Base-by-base conservation (phyloP, 2,888 invertebrate species). In the Pimpla rufipes region DNA sequence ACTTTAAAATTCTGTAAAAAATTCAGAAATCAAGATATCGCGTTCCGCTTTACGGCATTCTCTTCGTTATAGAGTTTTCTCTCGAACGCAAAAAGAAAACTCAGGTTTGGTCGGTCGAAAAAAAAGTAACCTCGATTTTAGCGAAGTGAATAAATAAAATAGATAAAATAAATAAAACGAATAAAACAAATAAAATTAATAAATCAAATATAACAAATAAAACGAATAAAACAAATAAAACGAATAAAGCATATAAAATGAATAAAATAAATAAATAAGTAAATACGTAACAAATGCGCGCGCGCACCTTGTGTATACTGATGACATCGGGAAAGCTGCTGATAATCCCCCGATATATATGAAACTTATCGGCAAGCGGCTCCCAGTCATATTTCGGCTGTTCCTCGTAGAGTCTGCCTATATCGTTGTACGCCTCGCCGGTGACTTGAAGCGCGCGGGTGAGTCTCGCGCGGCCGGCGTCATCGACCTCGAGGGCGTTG, bases 331-430 rank as follows among this genome's bases (percentile, higher is more conserved):
- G 99, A 91, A 98, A 98, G 81, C 96, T 96, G 79, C 96, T 96
- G 8, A 99, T 96, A 75, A 99, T 96, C 73, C 99, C 99, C 93
- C 98, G 97, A 94, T 99, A 99, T 88, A 99, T 96, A 91, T 98
- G 98, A 86, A 99, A 95, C 88, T 97, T 97, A 93, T 99, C 99
- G 59, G 97, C 96, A 37, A 99, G 94, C 0, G 98, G 98, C 89
- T 98, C 97, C 96, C 97, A 98, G 93, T 98, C 98, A 77, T 95
- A 95, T 92, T 97, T 97, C 0, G 98, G 97, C 92, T 98, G 98
- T 78, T 98, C 98, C 86, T 98, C 98, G 93, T 96, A 98, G 92
- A 98, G 94, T 90, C 96, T 96, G 0, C 98, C 99, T 86, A 99
- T 98, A 79, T 97, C 96, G 89, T 97, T 97, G 93, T 98, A 99